phyloP scores from a whole-genome alignment of 1,140 invertebrate species.

The Nasonia giraulti region DNA sequence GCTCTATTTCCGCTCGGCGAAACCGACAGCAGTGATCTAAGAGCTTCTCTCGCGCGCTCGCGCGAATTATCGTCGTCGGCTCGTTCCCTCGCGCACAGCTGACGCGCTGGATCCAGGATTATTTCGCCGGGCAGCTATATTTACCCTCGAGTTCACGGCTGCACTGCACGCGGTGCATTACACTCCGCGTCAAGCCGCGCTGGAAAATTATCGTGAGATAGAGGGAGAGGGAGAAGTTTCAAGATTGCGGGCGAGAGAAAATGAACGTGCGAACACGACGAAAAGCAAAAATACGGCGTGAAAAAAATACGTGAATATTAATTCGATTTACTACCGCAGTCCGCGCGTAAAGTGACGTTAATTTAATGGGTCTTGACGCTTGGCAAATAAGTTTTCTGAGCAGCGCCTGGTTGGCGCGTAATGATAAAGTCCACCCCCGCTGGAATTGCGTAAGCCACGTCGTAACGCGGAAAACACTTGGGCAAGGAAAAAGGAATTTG shows the following conservation, averaged over 20 bases:
- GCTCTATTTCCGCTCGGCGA: not conserved
- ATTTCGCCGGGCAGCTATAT: conserved; percentile 30
- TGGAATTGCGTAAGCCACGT: not conserved
- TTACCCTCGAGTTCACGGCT: conserved; percentile 28
- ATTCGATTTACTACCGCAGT: too few species aligned
- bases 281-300: not conserved
- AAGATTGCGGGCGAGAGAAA: not conserved
- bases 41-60: not conserved
- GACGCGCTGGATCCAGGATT: conserved; percentile 9
- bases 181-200: not conserved
- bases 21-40: conserved; percentile 30
- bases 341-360: too few species aligned
- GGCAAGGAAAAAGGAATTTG: not conserved
- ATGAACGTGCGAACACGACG: not conserved
- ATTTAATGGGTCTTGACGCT: too few species aligned
- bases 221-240: not conserved
- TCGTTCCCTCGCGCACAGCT: conserved; percentile 11
- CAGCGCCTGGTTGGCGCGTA: not conserved
- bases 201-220: not conserved
- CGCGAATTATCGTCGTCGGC: conserved; percentile 15
- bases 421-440: not conserved
- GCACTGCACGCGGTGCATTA: not conserved
- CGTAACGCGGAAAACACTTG: not conserved
- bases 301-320: too few species aligned
- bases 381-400: too few species aligned